Evolutionary conservation across 2,888 invertebrate species (phyloP), one percentile per base, ranked within the genome.

Genomic region (Conomelus anceps): DNA sequence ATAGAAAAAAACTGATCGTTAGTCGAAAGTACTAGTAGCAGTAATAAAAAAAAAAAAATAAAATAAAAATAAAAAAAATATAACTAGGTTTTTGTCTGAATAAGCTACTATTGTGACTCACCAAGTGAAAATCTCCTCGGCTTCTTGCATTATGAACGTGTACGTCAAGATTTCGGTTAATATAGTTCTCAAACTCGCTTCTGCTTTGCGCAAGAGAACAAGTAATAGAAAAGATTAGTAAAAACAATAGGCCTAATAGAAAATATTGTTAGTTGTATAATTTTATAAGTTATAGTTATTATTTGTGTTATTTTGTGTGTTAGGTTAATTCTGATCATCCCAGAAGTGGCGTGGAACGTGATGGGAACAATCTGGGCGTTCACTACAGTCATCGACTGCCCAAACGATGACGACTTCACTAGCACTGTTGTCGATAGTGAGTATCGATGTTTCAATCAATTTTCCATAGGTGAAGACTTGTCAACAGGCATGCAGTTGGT

Each of bases 291-390:
- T n/a, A 11, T 34, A 20, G 13, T 84, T 23, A 84, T 87, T 23
- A 22, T 23, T 87, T 88, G 86, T 92, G 91, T 91, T 90, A 93
- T 93, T n/a, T n/a, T n/a, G n/a, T n/a, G n/a, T n/a, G n/a, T n/a
- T 94, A 96, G 97, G 93, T 94, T 97, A 91, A 94, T 96, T 90
- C 93, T 98, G 90, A 95, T 97, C 91, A 92, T 97, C 24, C 96
- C 97, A 17, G 98, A 98, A 93, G 94, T 97, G 22, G 95, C 95
- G 3, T 95, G 97, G 94, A 97, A 97, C 92, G 94, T 96, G 89
- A 94, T 97, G 93, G 97, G 97, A 9, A 97, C 97, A 3, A 95
- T 97, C 93, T 97, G 97, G 97, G 96, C 96, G 91, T 96, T 96
- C 92, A 96, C 96, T 92, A 95, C 95, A 91, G 93, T 95, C 24